Evolutionary conservation across 1,140 invertebrate species (phyloP), one percentile per base, ranked within the genome.

Genomic region (Sycobia sp.): DNA sequence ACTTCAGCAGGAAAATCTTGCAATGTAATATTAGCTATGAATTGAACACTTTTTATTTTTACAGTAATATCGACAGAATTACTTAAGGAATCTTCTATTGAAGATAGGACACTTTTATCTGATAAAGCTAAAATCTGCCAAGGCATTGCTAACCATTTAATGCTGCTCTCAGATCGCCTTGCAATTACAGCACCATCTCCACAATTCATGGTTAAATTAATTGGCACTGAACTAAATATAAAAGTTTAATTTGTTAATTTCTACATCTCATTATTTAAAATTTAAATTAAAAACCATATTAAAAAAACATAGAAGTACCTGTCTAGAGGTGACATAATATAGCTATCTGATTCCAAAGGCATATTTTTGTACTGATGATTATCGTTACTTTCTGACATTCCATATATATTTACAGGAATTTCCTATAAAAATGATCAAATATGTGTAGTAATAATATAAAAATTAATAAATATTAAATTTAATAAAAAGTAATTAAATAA

Each of bases 1-100:
- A 89, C 84, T 77, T 90, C 87, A 16, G 86, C 82, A 43, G 87
- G 86, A 77, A 90, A 89, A 73, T 90, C 88, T 70, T 85, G 81
- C 34, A 89, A 72, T 71, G 89, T 84, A 11, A 89, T 86, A 76
- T 89, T 84, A 29, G 76, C 76, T 57, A 90, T 87, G 71, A 89
- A 89, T 56, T 88, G 83, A 73, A 85, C 88, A 2, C 70, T 85
- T 71, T 75, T 82, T 68, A 78, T 77, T 70, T 69, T 81, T 71
- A 62, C 79, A 83, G 66, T 83, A 73, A 46, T 79, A 57, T 65
- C 83, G 46, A 56, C 69, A 2, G 41, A 73, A 10, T 74, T 74
- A 44, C 68, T 77, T 3, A 87, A 70, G 16, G 84, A 81, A 70
- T 86, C 84, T 71, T 86, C 84, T 8, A 87, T 78, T 22, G 85